These are phyloP conservation scores for Onychomys leucogaster DNA, from an alignment of 2,797 vertebrate genomes.

Conservation along the genomic window DNA sequence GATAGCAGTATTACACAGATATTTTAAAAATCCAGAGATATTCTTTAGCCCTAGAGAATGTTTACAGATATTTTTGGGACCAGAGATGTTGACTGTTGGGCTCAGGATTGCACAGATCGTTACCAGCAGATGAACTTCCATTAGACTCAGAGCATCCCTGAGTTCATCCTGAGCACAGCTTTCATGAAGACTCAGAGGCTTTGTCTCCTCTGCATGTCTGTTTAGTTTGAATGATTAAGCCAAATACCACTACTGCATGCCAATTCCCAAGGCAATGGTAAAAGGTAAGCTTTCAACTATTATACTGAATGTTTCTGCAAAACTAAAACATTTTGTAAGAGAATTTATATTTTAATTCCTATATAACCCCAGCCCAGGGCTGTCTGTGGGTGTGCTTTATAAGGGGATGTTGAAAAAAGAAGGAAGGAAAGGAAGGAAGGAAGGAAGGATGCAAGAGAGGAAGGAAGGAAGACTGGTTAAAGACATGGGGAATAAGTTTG, in stretches of 20 bases:
- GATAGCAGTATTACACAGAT: not conserved
- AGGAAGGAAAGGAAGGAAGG: not conserved
- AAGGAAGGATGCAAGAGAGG: no score
- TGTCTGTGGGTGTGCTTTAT: constrained; percentile 19
- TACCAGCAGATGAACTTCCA: not conserved
- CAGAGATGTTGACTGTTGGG: not conserved
- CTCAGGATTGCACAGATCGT: not conserved
- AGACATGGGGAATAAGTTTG: not conserved
- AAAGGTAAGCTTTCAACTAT: not conserved
- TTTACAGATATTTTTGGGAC: not conserved
- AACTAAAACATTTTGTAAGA: not conserved
- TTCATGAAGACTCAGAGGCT: not conserved
- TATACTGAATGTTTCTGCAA: not conserved
- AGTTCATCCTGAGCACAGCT: not conserved
- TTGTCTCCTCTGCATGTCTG: not conserved
- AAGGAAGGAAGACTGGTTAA: not conserved
- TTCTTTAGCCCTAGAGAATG: not conserved
- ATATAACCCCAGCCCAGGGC: not conserved
- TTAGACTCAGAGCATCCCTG: not conserved
- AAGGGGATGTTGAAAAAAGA: not conserved
- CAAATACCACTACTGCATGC: not conserved
- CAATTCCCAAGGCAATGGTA: not conserved
- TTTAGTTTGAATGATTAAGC: not conserved
- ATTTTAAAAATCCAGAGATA: not conserved
- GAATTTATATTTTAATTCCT: constrained; percentile 5